Evolutionary conservation across 2,888 invertebrate species (phyloP), one percentile per base, ranked within the genome.

Genomic region (Germaria angustata): DNA sequence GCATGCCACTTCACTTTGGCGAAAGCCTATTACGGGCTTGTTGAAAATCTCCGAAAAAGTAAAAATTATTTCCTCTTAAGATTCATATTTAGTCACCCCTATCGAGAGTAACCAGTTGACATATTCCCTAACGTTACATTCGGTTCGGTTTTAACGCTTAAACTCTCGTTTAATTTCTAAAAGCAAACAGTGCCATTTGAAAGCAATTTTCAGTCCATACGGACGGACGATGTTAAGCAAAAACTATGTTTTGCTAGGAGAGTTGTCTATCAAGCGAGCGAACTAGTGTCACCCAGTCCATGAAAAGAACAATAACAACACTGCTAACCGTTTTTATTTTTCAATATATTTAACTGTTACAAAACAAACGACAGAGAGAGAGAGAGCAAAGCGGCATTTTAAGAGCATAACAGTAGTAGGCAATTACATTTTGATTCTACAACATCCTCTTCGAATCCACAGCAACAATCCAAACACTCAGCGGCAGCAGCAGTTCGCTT

Each of bases 181-280:
- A 28, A 28, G 28, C 28, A 28, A 28, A 28, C 28, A n/a, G n/a
- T n/a, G n/a, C n/a, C n/a, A n/a, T n/a, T n/a, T n/a, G n/a, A n/a
- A n/a, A n/a, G n/a, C n/a, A n/a, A n/a, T n/a, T n/a, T n/a, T n/a
- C n/a, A n/a, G n/a, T n/a, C n/a, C n/a, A n/a, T n/a, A n/a, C n/a
- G 20, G 17, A 36, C 51, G 61, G 72, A 51, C 44, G 9, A 8
- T 8, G 13, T 13, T 39, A 20, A 39, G 8, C 61, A 61, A 44
- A 55, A 36, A 36, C 41, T 61, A 15, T 24, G 63, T 13, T 44
- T 44, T 24, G 44, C 34, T 36, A 46, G 55, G 65, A 75, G 63
- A 65, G 75, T 55, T 55, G 65, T 65, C 65, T 55, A 55, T 75
- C 73, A 73, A 51, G 49, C 72, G n/a, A 61, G 22, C 53, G 73